These are phyloP conservation scores for Syngnathoides biaculeatus DNA, from an alignment of 2,113 vertebrate species.

Conservation along the genomic window DNA sequence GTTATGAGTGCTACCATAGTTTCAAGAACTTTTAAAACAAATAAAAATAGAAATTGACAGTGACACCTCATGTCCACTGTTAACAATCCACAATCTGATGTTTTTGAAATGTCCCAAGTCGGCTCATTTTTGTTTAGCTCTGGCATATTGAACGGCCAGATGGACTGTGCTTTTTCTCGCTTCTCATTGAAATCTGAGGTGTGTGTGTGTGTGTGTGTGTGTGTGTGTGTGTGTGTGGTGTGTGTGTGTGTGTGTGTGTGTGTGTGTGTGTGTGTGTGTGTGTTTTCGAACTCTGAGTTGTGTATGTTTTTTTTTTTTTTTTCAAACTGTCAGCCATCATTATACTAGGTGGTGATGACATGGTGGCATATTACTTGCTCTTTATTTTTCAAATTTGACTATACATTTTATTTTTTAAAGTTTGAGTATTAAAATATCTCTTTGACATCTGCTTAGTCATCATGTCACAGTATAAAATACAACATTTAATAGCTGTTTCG, in stretches of 20 bases:
- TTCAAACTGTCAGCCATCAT: background rate
- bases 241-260: no score
- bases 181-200: background rate
- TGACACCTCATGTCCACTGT: constrained; percentile 46
- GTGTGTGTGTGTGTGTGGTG: no score
- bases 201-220: no score
- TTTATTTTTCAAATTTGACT: background rate
- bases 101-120: constrained; percentile 1
- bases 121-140: constrained; percentile 26
- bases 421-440: background rate
- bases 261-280: no score
- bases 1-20: constrained; percentile 57
- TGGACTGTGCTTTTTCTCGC: background rate
- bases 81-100: constrained; percentile 14
- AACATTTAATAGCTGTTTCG: background rate
- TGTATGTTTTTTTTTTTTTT: background rate
- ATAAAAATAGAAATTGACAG: constrained; percentile 53
- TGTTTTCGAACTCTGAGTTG: background rate
- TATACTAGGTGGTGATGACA: no score
- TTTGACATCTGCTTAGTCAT: no score
- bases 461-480: no score
- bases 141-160: background rate
- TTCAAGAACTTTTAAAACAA: constrained; percentile 34
- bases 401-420: no score
- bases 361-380: no score